phyloP scores from a whole-genome alignment of 92 coral and sea anemone species.

The Actinernus sp. region DNA sequence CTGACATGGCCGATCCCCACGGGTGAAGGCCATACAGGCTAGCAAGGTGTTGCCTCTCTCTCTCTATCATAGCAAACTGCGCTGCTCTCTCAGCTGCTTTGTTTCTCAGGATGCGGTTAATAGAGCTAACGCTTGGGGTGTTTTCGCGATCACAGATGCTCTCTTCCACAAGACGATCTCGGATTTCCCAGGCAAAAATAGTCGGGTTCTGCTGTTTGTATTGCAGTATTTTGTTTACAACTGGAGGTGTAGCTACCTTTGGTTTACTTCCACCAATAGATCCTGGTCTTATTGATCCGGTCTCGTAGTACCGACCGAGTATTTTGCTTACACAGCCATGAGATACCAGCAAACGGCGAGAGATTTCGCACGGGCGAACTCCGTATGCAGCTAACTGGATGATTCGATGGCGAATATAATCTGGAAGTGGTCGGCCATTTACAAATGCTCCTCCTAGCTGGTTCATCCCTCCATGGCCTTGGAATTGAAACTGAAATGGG shows the following conservation, averaged over 20 bases:
- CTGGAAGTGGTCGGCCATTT: conserved; percentile 97
- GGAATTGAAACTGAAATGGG: conserved; percentile 83
- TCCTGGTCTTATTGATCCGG: conserved; percentile 98
- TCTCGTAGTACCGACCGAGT: conserved; percentile 91
- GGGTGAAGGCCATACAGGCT: conserved; percentile 95
- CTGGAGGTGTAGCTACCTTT: conserved; percentile 99
- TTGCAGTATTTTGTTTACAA: conserved; percentile 92
- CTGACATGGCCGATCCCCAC: conserved; percentile 79
- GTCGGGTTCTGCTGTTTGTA: conserved; percentile 99
- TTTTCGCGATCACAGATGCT: conserved; percentile 97
- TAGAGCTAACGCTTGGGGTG: conserved; percentile 98
- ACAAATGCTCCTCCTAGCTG: conserved; percentile 94
- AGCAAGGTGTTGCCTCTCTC: conserved; percentile 97
- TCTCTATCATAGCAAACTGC: conserved; percentile 98
- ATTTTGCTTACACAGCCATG: conserved; percentile 98
- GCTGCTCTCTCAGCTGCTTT: conserved; percentile 99
- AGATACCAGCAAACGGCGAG: conserved; percentile 88
- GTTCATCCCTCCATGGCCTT: conserved; percentile 90
- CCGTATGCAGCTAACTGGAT: conserved; percentile 97
- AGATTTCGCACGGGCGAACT: conserved; percentile 96
- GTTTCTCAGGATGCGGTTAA: conserved; percentile 96
- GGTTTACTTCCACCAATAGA: conserved; percentile 99
- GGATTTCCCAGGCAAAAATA: conserved; percentile 99
- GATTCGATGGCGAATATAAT: conserved; percentile 97
- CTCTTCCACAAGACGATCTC: conserved; percentile 98